A percentile compares a stretch with the other conserved stretches of the same genome.
phyloP scores from a whole-genome alignment of 2,888 invertebrate genomes.

The Perizoma flavofasciatum region DNA sequence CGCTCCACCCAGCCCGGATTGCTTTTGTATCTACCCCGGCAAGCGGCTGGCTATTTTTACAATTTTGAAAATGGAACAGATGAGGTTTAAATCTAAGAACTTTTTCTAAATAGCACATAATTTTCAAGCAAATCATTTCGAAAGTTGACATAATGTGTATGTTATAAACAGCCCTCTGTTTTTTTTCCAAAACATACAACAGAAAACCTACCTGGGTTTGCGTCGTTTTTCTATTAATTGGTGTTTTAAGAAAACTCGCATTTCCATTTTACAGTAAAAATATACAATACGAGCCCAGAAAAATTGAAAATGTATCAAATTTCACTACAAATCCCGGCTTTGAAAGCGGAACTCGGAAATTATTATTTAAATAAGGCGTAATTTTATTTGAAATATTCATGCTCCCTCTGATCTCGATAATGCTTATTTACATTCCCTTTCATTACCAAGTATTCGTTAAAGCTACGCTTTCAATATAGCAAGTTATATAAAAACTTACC shows the following conservation, averaged over 20 bases:
- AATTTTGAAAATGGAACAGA: too few relatives aligned
- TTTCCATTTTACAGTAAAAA: background rate
- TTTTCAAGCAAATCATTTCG: too few relatives aligned
- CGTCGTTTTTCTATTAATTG: background rate
- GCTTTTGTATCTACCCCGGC: too few relatives aligned
- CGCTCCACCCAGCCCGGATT: too few relatives aligned
- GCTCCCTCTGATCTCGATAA: conserved; percentile 19
- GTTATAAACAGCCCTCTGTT: too few relatives aligned
- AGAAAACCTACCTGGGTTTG: too few relatives aligned
- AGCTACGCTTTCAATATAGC: background rate
- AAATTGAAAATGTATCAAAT: conserved; percentile 18
- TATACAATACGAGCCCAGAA: background rate
- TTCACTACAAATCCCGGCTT: conserved; percentile 20
- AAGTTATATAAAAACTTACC: background rate
- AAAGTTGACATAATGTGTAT: too few relatives aligned
- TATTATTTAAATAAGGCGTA: conserved; percentile 24
- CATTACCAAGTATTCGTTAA: conserved; percentile 11
- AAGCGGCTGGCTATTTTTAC: too few relatives aligned
- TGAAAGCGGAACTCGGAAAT: conserved; percentile 21
- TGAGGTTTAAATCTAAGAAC: too few relatives aligned
- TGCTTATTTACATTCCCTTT: conserved; percentile 21
- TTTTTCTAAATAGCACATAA: too few relatives aligned
- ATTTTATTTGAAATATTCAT: conserved; percentile 26
- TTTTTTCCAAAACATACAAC: too few relatives aligned
- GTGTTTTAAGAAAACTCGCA: background rate